These are phyloP conservation scores for Linyphia triangularis DNA, from an alignment of 2,888 invertebrate species.

Conservation along the genomic window DNA sequence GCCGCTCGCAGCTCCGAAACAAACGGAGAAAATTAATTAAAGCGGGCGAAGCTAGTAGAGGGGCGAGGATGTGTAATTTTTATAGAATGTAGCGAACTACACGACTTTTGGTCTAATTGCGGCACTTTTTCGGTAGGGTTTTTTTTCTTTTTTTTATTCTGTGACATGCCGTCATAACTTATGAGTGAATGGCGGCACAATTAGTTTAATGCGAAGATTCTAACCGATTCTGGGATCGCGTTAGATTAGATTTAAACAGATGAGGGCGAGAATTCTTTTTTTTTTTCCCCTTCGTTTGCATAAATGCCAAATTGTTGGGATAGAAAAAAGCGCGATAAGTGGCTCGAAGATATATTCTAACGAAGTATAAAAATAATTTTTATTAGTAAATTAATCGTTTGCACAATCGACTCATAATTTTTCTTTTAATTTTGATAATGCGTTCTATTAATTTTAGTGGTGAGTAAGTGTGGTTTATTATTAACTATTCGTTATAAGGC, in stretches of 20 bases:
- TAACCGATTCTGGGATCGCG: no score
- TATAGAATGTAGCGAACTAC: background rate
- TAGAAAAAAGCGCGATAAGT: background rate
- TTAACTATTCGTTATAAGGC: background rate
- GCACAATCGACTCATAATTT: background rate
- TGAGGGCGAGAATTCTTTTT: background rate
- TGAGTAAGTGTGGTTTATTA: background rate
- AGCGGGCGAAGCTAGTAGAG: background rate
- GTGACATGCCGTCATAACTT: conserved; percentile 21
- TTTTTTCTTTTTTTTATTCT: background rate
- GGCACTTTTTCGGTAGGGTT: conserved; percentile 12
- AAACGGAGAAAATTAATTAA: conserved; percentile 63
- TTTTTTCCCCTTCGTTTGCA: background rate
- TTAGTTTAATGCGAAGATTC: conserved; percentile 50
- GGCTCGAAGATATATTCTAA: background rate
- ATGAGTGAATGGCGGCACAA: conserved; percentile 26
- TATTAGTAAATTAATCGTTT: background rate
- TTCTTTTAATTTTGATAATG: background rate
- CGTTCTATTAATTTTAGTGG: background rate
- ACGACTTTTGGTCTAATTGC: conserved; percentile 29
- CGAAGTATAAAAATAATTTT: background rate
- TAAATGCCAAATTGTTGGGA: background rate
- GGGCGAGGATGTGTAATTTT: conserved; percentile 3
- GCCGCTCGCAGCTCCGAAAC: conserved; percentile 10
- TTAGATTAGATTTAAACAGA: background rate